Evolutionary conservation across 1,140 invertebrate species (phyloP), one percentile per base, ranked within the genome.

Genomic region (Drosophila melanica): DNA sequence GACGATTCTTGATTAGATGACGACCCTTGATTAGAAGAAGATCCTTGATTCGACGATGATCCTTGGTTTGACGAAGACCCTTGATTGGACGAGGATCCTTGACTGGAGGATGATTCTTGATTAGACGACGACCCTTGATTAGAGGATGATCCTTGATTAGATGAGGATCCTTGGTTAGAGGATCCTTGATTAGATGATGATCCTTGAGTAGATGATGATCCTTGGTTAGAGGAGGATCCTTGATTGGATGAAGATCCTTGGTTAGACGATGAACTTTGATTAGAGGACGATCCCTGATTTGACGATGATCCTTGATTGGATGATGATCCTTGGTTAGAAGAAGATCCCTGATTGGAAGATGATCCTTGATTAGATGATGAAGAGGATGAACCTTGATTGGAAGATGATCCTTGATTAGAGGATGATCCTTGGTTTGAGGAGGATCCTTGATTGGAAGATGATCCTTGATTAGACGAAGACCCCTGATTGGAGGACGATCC

Each of bases 1-100:
- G 79, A 77, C 0, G 79, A 85, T 2, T 62, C 68, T 4, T 86
- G 82, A 1, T 47, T 86, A 0, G 77, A 75, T 0, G 82, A 76
- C 0, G 72, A 81, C 20, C 75, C 67, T 12, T 86, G 81, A 4
- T 51, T 86, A 0, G 66, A 74, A 0, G 80, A 75, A 0, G 81
- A 77, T 8, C 75, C 79, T 8, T 82, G 75, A 0, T 67, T 82
- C 0, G 77, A 67, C 0, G 80, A 72, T 0, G 80, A 84, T 11
- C 70, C 77, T 3, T 85, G 81, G 0, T 64, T 84, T 0, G 75
- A 75, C 0, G 80, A 77, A 0, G 77, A 79, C 8, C 77, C 74
- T 1, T 79, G 75, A 4, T 60, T 77, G 0, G 70, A 65, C 0
- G 75, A 65, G 0, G 76, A 77, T 2, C 63, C 67, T 6, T 79